Percentiles rank a stretch among this genome's conserved stretches.
Conservation (phyloP, 2,113 vertebrate genomes). For the Hippocampus abdominalis region DNA sequence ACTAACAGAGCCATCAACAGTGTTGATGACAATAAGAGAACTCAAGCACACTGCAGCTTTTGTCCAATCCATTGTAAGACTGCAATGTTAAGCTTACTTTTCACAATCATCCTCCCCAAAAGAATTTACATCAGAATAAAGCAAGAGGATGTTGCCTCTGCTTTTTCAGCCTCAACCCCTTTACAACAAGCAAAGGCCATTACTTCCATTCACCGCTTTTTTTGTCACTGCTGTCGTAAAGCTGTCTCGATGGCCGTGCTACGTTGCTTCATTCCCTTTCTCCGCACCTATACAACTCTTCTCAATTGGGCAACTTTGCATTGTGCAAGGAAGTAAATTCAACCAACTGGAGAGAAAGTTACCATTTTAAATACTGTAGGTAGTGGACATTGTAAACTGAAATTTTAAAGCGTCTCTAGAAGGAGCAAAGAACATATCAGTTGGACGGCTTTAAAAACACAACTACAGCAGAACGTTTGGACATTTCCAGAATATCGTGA, state of each 20-base stretch:
- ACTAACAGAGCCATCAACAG: neutral
- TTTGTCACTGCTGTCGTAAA: constrained; percentile 22
- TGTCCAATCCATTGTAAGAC: neutral
- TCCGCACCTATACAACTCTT: constrained; percentile 17
- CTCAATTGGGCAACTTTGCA: constrained; percentile 11
- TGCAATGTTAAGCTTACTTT: neutral
- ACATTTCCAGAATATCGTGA: neutral
- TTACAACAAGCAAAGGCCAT: constrained; percentile 19
- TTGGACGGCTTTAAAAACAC: neutral
- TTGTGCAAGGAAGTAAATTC: neutral
- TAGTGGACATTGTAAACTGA: constrained; percentile 15
- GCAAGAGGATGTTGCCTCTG: constrained; percentile 26
- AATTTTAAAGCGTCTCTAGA: constrained; percentile 1
- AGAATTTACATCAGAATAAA: constrained; percentile 21
- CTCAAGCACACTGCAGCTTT: neutral
- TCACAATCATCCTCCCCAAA: constrained; percentile 17
- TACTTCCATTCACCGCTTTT: constrained; percentile 8
- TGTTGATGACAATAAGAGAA: neutral
- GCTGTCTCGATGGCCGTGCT: neutral
- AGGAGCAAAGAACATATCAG: neutral
- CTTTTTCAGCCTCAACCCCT: constrained; percentile 10
- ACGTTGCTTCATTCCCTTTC: constrained; percentile 7
- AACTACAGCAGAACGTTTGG: neutral
- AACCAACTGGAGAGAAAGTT: constrained; percentile 30
- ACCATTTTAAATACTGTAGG: constrained; percentile 14